These are phyloP conservation scores for Holocentrus rufus DNA, from an alignment of 2,797 vertebrate genomes.

Conservation along the genomic window DNA sequence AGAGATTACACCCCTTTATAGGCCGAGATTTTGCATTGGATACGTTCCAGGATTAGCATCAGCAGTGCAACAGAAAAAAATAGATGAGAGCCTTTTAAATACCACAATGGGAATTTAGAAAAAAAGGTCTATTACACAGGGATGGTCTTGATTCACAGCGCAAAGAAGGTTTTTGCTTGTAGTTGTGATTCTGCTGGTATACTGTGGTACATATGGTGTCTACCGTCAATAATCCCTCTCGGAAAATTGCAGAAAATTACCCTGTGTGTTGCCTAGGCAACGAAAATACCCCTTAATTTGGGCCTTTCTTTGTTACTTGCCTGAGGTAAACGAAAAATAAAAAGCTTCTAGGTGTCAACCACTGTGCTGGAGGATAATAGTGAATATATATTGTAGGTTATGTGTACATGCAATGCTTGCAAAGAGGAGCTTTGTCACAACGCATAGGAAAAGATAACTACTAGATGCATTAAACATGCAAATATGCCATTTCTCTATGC, in stretches of 20 bases:
- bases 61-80: not conserved
- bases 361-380: not conserved
- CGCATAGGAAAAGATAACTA: slow-evolving; percentile 6
- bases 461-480: slow-evolving; percentile 8
- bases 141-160: not conserved
- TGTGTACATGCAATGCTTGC: slow-evolving; percentile 32
- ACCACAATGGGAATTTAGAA: not conserved
- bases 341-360: slow-evolving; percentile 52
- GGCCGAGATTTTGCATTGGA: not conserved
- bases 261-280: slow-evolving; percentile 82
- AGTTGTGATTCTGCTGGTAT: slow-evolving; percentile 39
- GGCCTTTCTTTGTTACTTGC: slow-evolving; percentile 73
- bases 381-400: slow-evolving; percentile 30
- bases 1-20: slow-evolving; percentile 2
- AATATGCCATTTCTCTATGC: not conserved
- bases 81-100: not conserved
- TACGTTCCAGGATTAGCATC: slow-evolving; percentile 11
- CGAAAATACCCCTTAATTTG: slow-evolving; percentile 83
- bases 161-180: slow-evolving; percentile 8
- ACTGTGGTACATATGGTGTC: slow-evolving; percentile 50
- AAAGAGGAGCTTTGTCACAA: slow-evolving; percentile 32
- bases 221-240: slow-evolving; percentile 63
- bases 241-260: slow-evolving; percentile 82
- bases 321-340: slow-evolving; percentile 51
- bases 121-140: not conserved